Evolutionary conservation across 2,113 vertebrate genomes (phyloP), one percentile per base, ranked within the genome.

Genomic region (Melanotaenia duboulayi): DNA sequence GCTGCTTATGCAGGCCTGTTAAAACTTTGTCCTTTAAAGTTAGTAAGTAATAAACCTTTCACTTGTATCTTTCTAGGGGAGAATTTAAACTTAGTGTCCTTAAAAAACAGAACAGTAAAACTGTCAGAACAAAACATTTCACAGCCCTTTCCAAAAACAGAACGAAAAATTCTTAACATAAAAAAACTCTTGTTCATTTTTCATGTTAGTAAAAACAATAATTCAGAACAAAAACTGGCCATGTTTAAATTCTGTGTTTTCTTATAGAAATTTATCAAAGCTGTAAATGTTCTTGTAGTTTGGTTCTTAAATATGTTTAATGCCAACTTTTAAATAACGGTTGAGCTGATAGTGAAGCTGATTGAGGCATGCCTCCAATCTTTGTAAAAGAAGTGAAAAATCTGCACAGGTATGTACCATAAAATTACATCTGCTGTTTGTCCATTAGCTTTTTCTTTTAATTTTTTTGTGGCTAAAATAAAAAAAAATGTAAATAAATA

Each of bases 21-120:
- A 17, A 63, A 82, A 72, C 69, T 61, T n/a, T 59, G 1, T 58
- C 40, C 19, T 80, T 50, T 55, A 37, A 54, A 17, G 56, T 40
- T 22, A 81, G 35, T 19, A 56, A 57, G 51, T 70, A 20, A 57
- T 71, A 73, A 67, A 3, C 42, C 28, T 52, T 69, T 54, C 19
- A 25, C 40, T 60, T 60, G 7, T 16, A 19, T 35, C 39, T 57
- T 28, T 65, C 49, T 24, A 11, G 6, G 52, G 10, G 1, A 81
- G 32, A 2, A 22, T 70, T 55, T 55, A 11, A 56, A 75, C 49
- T 1, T 32, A 5, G 16, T 68, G 80, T 59, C 64, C 65, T 80
- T 35, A 10, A 72, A 39, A 63, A 83, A 42, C 6, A n/a, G 14
- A 8, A 24, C 71, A 48, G 60, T 57, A n/a, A 78, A 60, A 65